Evolutionary conservation across 1,140 invertebrate species (phyloP).

Genomic region (Mesaphorura yosii): DNA sequence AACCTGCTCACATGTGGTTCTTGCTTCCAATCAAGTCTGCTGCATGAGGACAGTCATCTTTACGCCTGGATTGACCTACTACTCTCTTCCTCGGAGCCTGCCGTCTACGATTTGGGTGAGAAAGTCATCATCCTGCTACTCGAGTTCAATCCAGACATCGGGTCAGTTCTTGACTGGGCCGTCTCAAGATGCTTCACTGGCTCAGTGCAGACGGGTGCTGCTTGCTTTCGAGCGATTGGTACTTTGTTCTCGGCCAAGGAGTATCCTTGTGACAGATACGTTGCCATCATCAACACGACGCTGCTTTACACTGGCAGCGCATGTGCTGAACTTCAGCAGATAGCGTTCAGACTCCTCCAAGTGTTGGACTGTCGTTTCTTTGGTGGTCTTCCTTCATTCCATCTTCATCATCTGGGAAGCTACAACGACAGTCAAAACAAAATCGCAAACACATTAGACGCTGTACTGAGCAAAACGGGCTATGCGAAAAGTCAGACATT

Average conservation of each 20-base stretch:
- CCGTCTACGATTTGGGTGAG: conserved; percentile 62
- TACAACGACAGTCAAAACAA: neutral
- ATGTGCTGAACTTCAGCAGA: conserved; percentile 77
- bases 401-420: conserved; percentile 9
- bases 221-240: conserved; percentile 87
- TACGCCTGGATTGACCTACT: conserved; percentile 89
- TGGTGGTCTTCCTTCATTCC: conserved; percentile 52
- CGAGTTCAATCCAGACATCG: conserved; percentile 91
- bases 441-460: conserved; percentile 52
- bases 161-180: conserved; percentile 87
- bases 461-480: conserved; percentile 51
- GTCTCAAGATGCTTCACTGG: conserved; percentile 96
- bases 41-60: conserved; percentile 75
- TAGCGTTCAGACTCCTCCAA: conserved; percentile 84
- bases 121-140: conserved; percentile 87
- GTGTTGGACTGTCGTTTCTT: conserved; percentile 91
- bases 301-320: conserved; percentile 91
- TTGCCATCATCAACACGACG: conserved; percentile 93
- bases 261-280: conserved; percentile 97
- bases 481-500: conserved; percentile 54
- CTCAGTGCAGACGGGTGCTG: conserved; percentile 73
- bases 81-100: conserved; percentile 62
- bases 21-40: conserved; percentile 67
- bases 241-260: conserved; percentile 93
- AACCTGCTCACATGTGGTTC: conserved; percentile 87